Evolutionary conservation across 2,113 vertebrate genomes (phyloP), one percentile per base, ranked within the genome.

Genomic region (Sciurus niger): DNA sequence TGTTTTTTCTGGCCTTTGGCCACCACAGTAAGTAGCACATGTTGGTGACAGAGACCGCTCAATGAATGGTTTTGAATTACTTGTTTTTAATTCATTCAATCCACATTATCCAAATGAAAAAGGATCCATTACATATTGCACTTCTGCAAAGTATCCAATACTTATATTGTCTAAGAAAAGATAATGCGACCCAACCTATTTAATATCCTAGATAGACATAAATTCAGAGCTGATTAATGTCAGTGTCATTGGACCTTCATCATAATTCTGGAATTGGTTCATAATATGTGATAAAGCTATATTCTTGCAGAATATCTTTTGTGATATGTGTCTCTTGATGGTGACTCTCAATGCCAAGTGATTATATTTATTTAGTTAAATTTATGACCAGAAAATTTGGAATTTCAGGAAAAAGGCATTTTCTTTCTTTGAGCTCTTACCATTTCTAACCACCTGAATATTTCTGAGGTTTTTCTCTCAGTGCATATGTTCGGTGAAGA

Each of bases 261-360:
- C 55, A 93, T 8, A 53, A 84, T 87, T 96, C 51, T 94, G 46
- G 53, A 40, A 67, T 17, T 77, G 58, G 6, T 1, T 85, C 25
- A 92, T 73, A 68, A 76, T 51, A 77, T 25, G 97, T 91, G 84
- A 97, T 92, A 72, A 51, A 85, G 85, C 16, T 70, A 84, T 74
- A 89, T 98, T 95, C 77, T 97, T 73, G 25, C n/a, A 97, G 84
- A 43, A 92, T 97, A 97, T 97, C 51, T 97, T 79, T 70, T 94
- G 77, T 90, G 77, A 97, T 97, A 37, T 63, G 92, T 93, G 82
- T 95, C 94, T 97, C 80, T 86, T 87, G 67, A 90, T 96, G 95
- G 48, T 89, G 58, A 97, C 28, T 34, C 92, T 97, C 84, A 95
- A 91, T 97, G 18, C 53, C 77, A 97, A 98, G 25, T 4, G 12